phyloP scores from a whole-genome alignment of 2,113 vertebrate species.

The Onychorhynchus coronatus region DNA sequence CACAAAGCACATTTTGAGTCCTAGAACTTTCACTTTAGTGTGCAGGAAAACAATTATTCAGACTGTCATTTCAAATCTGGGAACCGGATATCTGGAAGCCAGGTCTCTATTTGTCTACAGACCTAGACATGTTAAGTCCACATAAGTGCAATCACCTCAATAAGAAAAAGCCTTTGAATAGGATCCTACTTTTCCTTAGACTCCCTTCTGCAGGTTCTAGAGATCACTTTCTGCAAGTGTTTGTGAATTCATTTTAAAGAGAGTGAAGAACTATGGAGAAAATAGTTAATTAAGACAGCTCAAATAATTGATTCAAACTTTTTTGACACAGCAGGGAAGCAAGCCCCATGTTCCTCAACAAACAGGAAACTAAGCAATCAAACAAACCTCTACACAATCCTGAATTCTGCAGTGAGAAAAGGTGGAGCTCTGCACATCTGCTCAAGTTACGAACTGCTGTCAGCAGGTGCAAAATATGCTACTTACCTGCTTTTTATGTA shows the following conservation, averaged over 20 bases:
- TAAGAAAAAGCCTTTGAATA: background rate
- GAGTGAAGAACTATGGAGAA: background rate
- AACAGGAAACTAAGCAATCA: background rate
- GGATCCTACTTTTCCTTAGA: background rate
- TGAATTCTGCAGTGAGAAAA: background rate
- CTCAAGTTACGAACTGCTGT: background rate
- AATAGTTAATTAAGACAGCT: background rate
- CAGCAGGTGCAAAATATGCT: background rate
- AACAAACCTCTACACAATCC: background rate
- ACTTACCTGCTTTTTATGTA: background rate
- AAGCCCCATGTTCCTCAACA: background rate
- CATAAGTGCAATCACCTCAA: background rate
- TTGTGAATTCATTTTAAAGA: background rate
- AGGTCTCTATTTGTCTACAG: background rate
- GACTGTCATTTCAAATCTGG: background rate
- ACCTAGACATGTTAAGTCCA: background rate
- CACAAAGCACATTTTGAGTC: background rate
- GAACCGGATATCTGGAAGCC: background rate
- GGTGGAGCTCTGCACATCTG: background rate
- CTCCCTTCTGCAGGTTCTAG: background rate
- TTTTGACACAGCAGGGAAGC: background rate
- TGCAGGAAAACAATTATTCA: background rate
- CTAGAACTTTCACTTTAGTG: background rate
- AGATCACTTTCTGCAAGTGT: background rate
- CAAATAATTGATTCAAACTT: background rate